Conservation (phyloP, 2,113 vertebrate genomes). For the Sinocyclocheilus rhinocerous region DNA sequence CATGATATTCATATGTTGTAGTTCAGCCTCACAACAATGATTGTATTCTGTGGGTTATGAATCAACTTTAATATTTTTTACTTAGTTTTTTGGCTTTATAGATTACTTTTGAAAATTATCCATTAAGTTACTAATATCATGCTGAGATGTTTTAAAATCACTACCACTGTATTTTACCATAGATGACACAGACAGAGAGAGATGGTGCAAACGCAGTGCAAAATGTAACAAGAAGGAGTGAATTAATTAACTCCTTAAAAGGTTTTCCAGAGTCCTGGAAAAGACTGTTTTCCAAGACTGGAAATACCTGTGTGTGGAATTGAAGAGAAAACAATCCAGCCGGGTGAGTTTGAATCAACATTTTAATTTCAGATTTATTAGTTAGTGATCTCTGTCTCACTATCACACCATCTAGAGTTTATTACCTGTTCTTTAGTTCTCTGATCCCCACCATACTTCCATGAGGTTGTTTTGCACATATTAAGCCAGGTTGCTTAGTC, state of each 20-base stretch:
- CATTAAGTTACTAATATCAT: background rate
- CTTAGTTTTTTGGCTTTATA: background rate
- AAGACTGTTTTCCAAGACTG: background rate
- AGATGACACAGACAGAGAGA: background rate
- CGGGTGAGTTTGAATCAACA: background rate
- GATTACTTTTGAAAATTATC: background rate
- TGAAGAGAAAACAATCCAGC: background rate
- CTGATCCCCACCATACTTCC: background rate
- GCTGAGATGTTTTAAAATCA: background rate
- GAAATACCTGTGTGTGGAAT: background rate
- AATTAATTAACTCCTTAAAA: background rate
- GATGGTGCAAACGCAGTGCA: background rate
- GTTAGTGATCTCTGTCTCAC: background rate
- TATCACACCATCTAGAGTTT: background rate
- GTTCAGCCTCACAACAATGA: background rate
- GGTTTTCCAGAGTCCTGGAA: slow-evolving; percentile 17
- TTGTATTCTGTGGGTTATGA: background rate
- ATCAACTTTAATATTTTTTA: background rate
- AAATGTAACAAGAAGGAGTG: background rate
- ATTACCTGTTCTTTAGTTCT: background rate
- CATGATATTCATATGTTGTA: background rate
- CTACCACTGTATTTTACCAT: background rate
- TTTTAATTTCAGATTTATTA: background rate
- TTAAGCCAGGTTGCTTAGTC: background rate
- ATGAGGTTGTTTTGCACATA: background rate